phyloP scores from a whole-genome alignment of 2,888 invertebrate genomes.

The Lomographa bimaculata region DNA sequence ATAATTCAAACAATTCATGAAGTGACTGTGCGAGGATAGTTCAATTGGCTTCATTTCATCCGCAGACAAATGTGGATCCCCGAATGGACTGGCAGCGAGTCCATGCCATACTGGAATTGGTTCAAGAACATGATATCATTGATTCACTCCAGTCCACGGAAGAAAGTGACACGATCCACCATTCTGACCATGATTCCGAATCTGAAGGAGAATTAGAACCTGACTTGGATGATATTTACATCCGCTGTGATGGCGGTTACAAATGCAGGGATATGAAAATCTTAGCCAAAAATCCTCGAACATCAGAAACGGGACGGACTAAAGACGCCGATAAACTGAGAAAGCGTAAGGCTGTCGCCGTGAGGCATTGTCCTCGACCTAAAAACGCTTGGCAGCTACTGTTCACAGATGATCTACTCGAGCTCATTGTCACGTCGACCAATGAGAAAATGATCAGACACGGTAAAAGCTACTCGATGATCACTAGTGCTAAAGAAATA shows the following conservation, averaged over 20 bases:
- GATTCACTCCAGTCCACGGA: constrained; percentile 70
- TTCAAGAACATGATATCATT: constrained; percentile 72
- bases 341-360: constrained; percentile 45
- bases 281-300: constrained; percentile 50
- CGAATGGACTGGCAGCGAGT: constrained; percentile 79
- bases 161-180: constrained; percentile 64
- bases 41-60: constrained; percentile 75
- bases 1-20: constrained; percentile 24
- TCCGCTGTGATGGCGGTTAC: constrained; percentile 60
- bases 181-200: constrained; percentile 72
- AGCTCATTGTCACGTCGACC: constrained; percentile 66
- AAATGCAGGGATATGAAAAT: constrained; percentile 56
- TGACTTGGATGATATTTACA: constrained; percentile 51
- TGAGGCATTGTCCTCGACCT: constrained; percentile 51
- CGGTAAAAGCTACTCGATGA: constrained; percentile 35
- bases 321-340: constrained; percentile 46
- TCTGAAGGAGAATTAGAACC: constrained; percentile 62
- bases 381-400: constrained; percentile 69
- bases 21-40: constrained; percentile 56
- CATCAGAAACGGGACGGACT: constrained; percentile 19
- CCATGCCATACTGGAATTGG: constrained; percentile 74
- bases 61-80: constrained; percentile 78
- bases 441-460: constrained; percentile 62
- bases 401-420: constrained; percentile 68
- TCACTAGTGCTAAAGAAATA: constrained; percentile 60